Evolutionary conservation across 1,140 invertebrate species (phyloP), one percentile per base, ranked within the genome.

Genomic region (Sycobia sp.): DNA sequence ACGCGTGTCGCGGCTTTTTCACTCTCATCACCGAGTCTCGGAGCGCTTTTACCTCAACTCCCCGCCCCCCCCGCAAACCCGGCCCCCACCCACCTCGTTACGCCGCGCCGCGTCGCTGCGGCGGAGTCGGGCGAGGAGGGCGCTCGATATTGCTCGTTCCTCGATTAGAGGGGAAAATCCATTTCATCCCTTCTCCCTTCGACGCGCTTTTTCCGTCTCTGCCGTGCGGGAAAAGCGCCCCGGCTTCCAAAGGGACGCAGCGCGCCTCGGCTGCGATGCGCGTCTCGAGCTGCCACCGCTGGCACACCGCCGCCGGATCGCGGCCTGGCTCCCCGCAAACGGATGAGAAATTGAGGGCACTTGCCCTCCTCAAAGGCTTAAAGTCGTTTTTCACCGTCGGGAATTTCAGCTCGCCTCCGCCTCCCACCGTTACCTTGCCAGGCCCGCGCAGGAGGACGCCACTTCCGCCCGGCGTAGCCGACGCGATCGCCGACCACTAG

Each of bases 341-440:
- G 27, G 38, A 53, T 51, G 47, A 64, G 53, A 63, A 63, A 63
- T 49, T 56, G 61, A 49, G 46, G 39, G 18, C 39, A 57, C 54
- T 51, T 51, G 10, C 50, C 32, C 38, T n/a, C 13, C 32, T 38
- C 22, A 46, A 55, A 47, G 53, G 50, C 16, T 32, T 22, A 56
- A 41, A 50, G 23, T 49, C 61, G 23, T 62, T 62, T 49, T 62
- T 62, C 53, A 62, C 18, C 43, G 8, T 55, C 22, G 22, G 8
- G 20, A 54, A 61, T 53, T 61, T 29, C 22, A 29, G 34, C 16
- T 27, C 23, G 8, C 4, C 32, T 43, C 23, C 8, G 22, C n/a
- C n/a, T n/a, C n/a, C n/a, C n/a, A n/a, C n/a, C n/a, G n/a, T n/a
- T n/a, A n/a, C n/a, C n/a, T n/a, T n/a, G n/a, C n/a, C n/a, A n/a